phyloP scores from a whole-genome alignment of 2,888 invertebrate species.

The Fissipunctia ypsillon region DNA sequence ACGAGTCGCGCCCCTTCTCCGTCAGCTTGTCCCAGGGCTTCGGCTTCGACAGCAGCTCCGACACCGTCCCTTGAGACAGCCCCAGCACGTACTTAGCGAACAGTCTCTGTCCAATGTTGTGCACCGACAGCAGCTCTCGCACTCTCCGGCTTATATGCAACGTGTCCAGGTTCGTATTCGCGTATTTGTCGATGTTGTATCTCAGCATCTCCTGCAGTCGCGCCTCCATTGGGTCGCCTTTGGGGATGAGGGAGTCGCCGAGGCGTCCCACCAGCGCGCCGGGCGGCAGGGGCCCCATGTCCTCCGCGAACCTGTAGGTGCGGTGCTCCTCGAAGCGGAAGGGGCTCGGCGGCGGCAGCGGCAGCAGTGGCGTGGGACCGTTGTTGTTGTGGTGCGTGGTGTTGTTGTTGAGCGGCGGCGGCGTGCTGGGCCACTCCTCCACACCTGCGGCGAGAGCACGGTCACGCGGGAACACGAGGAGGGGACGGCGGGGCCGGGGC shows the following conservation, averaged over 20 bases:
- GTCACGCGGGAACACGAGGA: conserved; percentile 94
- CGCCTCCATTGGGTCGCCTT: conserved; percentile 98
- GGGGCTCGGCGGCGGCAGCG: conserved; percentile 90
- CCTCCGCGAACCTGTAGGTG: conserved; percentile 96
- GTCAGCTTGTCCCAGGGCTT: conserved; percentile 99
- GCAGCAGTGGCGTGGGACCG: conserved; percentile 86
- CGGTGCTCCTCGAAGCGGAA: conserved; percentile 96
- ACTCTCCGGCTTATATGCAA: conserved; percentile 98
- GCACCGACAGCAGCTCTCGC: conserved; percentile 97
- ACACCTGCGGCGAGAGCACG: conserved; percentile 88
- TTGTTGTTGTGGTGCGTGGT: conserved; percentile 90
- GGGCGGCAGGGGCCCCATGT: conserved; percentile 93
- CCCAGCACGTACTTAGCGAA: conserved; percentile 99
- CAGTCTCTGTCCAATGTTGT: conserved; percentile 99
- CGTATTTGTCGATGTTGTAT: conserved; percentile 99
- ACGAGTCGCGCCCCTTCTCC: conserved; percentile 99
- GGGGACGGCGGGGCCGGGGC: conserved; percentile 85
- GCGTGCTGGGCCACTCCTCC: conserved; percentile 88
- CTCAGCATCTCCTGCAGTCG: conserved; percentile 97
- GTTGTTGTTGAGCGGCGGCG: conserved; percentile 90
- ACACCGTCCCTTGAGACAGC: conserved; percentile 99
- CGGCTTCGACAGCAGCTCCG: conserved; percentile 99
- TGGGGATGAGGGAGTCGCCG: conserved; percentile 97
- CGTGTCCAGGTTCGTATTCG: conserved; percentile 98
- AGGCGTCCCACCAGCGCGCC: conserved; percentile 96